Percentiles rank a stretch among this genome's conserved stretches.
Conservation (phyloP, 2,113 vertebrate genomes). For the Mionectes macconnelli region DNA sequence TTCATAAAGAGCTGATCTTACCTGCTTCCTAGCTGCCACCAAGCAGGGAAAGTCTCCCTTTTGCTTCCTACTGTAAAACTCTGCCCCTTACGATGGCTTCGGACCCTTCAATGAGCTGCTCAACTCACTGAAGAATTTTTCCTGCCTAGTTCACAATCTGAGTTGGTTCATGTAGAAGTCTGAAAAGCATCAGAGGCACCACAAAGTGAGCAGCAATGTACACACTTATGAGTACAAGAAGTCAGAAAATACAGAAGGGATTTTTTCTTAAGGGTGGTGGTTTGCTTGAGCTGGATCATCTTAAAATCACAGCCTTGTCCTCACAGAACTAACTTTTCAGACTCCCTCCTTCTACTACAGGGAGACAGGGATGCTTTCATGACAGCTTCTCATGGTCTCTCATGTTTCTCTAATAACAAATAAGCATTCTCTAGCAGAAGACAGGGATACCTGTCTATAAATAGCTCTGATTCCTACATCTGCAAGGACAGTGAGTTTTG, state of each 20-base stretch:
- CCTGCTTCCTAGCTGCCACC: neutral
- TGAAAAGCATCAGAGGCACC: neutral
- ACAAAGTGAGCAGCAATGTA: neutral
- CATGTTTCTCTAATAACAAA: neutral
- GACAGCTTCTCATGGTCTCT: neutral
- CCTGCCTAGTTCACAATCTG: neutral
- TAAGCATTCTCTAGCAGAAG: neutral
- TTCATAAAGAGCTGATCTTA: neutral
- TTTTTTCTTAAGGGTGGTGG: neutral
- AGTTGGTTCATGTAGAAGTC: neutral
- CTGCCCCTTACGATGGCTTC: neutral
- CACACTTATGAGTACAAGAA: neutral
- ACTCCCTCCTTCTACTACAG: neutral
- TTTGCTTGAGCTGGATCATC: neutral
- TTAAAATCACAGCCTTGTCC: neutral
- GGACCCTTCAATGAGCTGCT: neutral
- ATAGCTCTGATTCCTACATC: neutral
- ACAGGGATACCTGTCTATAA: neutral
- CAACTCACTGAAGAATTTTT: neutral
- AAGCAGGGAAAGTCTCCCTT: neutral
- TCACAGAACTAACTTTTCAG: neutral
- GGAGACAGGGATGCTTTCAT: neutral
- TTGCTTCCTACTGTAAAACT: neutral
- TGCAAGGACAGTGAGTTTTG: neutral
- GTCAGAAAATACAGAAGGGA: neutral